These are phyloP conservation scores for Bradynema listronoti DNA, from an alignment of 1,140 invertebrate species.

Conservation along the genomic window DNA sequence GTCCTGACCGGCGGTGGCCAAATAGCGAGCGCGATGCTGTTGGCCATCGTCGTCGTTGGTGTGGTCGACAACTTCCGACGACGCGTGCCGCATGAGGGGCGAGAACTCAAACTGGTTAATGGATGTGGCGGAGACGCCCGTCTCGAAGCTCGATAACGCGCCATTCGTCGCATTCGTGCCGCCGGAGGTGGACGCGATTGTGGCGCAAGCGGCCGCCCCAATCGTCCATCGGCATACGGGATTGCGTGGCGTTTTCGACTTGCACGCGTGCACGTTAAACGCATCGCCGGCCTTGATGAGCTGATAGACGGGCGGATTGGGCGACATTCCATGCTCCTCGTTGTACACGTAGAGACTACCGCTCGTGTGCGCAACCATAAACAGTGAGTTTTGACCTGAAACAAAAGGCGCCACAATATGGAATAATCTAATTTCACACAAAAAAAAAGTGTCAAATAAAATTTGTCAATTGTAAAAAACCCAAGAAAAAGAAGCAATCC, in stretches of 20 bases:
- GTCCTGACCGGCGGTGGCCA: slow-evolving; percentile 77
- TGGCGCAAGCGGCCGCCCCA: slow-evolving; percentile 66
- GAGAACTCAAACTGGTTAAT: slow-evolving; percentile 96
- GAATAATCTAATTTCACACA: too few species aligned
- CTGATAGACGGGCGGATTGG: slow-evolving; percentile 75
- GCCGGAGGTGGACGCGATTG: too few species aligned
- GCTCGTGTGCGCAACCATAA: slow-evolving; percentile 85
- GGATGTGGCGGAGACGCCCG: too few species aligned
- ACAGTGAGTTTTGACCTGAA: slow-evolving; percentile 81
- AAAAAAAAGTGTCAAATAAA: too few species aligned
- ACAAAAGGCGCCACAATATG: too few species aligned
- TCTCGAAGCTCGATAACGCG: too few species aligned
- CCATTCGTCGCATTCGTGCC: too few species aligned
- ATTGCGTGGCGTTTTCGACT: slow-evolving; percentile 92
- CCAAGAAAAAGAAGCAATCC: not conserved
- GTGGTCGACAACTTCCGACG: too few species aligned
- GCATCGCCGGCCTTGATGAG: slow-evolving; percentile 85
- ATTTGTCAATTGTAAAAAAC: too few species aligned
- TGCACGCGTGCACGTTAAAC: slow-evolving; percentile 85
- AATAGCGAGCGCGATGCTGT: too few species aligned
- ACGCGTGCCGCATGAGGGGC: slow-evolving; percentile 71
- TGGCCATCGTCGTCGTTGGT: too few species aligned
- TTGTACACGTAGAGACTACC: slow-evolving; percentile 97
- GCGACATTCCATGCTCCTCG: slow-evolving; percentile 80
- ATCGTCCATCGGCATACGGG: slow-evolving; percentile 78